Percentiles rank a stretch among this genome's conserved stretches.
phyloP scores from a whole-genome alignment of 2,888 invertebrate species.

The Sinopyrophorus schimmeli region DNA sequence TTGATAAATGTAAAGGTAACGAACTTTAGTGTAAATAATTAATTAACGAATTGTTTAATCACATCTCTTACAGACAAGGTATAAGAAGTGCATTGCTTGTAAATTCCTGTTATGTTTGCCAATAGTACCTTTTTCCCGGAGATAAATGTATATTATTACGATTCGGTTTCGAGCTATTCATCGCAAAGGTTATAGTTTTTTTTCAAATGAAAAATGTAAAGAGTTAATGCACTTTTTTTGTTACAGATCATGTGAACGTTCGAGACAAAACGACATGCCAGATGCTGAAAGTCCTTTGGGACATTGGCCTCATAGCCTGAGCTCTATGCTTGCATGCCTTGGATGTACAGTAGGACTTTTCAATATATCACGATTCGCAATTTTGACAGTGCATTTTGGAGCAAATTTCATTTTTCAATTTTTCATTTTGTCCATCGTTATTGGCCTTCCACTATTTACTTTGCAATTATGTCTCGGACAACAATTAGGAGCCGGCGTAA shows the following conservation, averaged over 20 bases:
- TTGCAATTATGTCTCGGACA: slow-evolving; percentile 85
- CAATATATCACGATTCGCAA: slow-evolving; percentile 85
- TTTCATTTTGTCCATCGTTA: slow-evolving; percentile 74
- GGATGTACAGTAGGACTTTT: slow-evolving; percentile 87
- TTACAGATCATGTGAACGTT: slow-evolving; percentile 61
- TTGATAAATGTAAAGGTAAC: no score
- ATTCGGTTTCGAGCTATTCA: no score
- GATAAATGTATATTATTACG: no score
- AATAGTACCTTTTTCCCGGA: no score
- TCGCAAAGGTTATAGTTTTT: no score
- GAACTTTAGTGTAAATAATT: no score
- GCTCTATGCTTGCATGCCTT: slow-evolving; percentile 79
- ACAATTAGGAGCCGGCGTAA: slow-evolving; percentile 79
- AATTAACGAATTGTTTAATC: no score
- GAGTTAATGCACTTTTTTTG: no score
- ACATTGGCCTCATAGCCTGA: slow-evolving; percentile 72
- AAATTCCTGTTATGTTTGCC: no score
- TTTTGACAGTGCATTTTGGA: slow-evolving; percentile 85
- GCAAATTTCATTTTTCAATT: slow-evolving; percentile 89
- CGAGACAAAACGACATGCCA: slow-evolving; percentile 53
- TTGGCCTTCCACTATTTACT: slow-evolving; percentile 76
- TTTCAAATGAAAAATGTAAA: no score
- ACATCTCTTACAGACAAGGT: no score
- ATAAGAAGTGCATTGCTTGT: no score
- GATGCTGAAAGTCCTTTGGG: slow-evolving; percentile 61